Evolutionary conservation across 2,888 invertebrate genomes (phyloP).

Genomic region (Periphyllus acericola): DNA sequence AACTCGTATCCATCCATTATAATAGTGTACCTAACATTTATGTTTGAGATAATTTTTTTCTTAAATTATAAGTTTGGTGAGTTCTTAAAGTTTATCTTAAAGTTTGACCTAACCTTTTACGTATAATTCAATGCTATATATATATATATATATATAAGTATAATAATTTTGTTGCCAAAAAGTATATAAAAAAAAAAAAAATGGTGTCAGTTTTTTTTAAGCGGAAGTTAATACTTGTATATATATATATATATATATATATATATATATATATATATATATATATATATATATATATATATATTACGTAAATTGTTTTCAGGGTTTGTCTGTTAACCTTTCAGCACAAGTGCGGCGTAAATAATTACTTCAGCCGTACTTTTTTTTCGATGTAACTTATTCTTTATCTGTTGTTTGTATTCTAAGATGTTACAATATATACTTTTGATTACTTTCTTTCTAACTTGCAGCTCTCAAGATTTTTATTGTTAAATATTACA

Average conservation of each 20-base stretch:
- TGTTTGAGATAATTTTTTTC: background rate
- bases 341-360: background rate
- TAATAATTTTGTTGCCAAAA: slow-evolving; percentile 2
- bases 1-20: background rate
- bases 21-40: background rate
- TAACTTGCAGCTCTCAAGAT: too few species aligned
- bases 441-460: too few species aligned
- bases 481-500: too few species aligned
- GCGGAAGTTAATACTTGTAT: background rate
- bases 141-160: background rate
- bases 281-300: background rate
- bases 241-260: background rate
- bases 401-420: too few species aligned
- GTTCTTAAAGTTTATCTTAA: background rate
- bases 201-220: background rate
- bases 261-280: background rate
- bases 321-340: background rate
- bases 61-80: slow-evolving; percentile 4
- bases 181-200: too few species aligned
- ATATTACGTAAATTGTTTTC: background rate
- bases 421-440: too few species aligned
- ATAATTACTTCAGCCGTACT: background rate
- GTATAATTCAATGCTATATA: background rate
- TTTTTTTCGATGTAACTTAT: too few species aligned
- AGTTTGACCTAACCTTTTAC: background rate